Conservation (phyloP, 2,888 invertebrate species). For the Dioctria rufipes region DNA sequence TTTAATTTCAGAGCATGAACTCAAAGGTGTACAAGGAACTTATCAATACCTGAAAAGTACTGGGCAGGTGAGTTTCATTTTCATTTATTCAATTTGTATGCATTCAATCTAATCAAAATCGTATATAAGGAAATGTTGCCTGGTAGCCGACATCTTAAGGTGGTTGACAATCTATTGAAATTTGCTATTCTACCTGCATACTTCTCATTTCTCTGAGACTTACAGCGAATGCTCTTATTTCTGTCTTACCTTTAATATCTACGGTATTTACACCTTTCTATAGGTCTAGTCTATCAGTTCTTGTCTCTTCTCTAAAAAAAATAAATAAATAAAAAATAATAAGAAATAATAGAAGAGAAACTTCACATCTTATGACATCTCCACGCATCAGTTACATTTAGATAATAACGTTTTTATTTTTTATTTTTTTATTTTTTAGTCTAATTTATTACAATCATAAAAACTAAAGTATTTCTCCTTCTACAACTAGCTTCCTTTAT, state of each 20-base stretch:
- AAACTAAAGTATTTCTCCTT: conserved; percentile 1
- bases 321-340: too few species aligned
- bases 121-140: conserved; percentile 64
- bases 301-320: not conserved
- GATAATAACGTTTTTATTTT: not conserved
- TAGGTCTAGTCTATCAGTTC: not conserved
- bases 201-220: conserved; percentile 16
- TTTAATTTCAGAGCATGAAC: conserved; percentile 63
- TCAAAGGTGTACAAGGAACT: conserved; percentile 69
- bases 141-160: conserved; percentile 60
- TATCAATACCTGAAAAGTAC: conserved; percentile 75
- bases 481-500: conserved; percentile 2
- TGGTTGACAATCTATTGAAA: conserved; percentile 19
- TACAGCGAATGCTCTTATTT: not conserved
- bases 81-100: conserved; percentile 14
- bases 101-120: conserved; percentile 52
- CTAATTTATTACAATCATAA: conserved; percentile 16
- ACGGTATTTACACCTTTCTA: not conserved
- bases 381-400: conserved; percentile 10
- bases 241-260: not conserved
- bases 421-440: not conserved
- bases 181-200: not conserved
- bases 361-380: conserved; percentile 2
- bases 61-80: conserved; percentile 73
- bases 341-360: not conserved